Base-by-base conservation (phyloP, 2,888 invertebrate genomes). In the Drosophila fulvimacula region DNA sequence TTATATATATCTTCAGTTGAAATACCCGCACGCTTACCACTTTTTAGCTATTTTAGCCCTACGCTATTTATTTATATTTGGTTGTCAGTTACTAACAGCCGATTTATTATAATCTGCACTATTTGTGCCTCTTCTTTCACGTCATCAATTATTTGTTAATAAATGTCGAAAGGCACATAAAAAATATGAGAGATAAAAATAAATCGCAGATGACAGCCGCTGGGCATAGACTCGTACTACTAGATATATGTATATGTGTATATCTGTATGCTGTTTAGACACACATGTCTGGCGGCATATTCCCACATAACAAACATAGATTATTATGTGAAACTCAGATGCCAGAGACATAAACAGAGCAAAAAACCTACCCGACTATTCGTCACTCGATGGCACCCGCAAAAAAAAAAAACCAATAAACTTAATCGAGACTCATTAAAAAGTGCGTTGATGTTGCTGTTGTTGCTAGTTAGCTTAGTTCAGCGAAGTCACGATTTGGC, bases 401-500 rank as follows among this genome's bases (percentile, higher is more conserved):
- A 51, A 79, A 69, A 69, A 30, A 69, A 30, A 78, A 74, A 73
- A 72, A 62, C 79, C 62, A 82, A 62, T 76, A 76, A 82, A 73
- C 71, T 64, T 65, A 62, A 75, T 60, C 59, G 59, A 64, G 58
- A 55, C 39, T 73, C 46, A 62, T 62, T 57, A 56, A 64, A 80
- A 69, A 79, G 69, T 79, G 82, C 78, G 80, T 80, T 41, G 51
- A 46, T 70, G 42, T 64, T 48, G 57, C 44, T 55, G 38, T 51
- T 49, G 46, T 66, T 48, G 64, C 56, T 82, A 38, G 82, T 57
- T 76, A 66, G 52, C 38, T 48, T 52, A 52, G 69, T 85, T 71
- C 76, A 36, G 61, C 60, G 83, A 77, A 82, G 88, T 72, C 88
- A 80, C 88, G 82, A 83, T 83, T 78, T 62, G 59, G 24, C 75